Evolutionary conservation across 2,113 vertebrate species (phyloP).

Genomic region (Hylia prasina): DNA sequence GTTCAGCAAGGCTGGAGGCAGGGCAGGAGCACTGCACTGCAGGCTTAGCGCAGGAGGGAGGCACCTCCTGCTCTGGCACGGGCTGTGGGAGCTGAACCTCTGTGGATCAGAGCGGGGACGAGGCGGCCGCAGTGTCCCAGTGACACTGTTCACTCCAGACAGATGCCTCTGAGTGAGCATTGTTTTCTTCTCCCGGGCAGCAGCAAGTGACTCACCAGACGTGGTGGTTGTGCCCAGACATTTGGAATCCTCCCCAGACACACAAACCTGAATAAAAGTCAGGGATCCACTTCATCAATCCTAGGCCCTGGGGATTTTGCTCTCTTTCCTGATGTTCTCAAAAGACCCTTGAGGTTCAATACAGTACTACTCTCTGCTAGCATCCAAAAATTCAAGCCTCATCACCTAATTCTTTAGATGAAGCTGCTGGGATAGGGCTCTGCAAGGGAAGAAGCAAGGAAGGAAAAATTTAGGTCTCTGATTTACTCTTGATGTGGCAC

Average conservation of each 20-base stretch:
- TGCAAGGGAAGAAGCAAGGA: background rate
- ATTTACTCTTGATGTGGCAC: background rate
- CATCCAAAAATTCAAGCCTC: background rate
- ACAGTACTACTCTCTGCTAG: background rate
- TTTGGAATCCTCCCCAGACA: background rate
- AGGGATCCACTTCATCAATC: background rate
- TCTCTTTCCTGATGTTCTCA: background rate
- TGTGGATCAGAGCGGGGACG: accelerated
- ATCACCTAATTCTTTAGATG: background rate
- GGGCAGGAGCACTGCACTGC: background rate
- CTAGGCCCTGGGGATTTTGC: background rate
- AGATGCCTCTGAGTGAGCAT: background rate
- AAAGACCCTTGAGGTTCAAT: background rate
- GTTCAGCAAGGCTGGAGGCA: accelerated
- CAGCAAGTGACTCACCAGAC: background rate
- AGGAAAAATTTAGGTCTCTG: background rate
- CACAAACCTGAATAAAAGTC: background rate
- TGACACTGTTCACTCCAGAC: background rate
- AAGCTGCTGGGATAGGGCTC: background rate
- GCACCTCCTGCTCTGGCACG: accelerated
- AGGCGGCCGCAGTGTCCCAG: background rate
- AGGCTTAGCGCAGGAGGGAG: background rate
- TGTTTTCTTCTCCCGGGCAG: background rate
- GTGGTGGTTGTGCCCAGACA: background rate
- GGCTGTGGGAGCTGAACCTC: background rate